A percentile compares a stretch with the other conserved stretches of the same genome.
Conservation (phyloP, 2,113 vertebrate species). For the Prunella fulvescens region DNA sequence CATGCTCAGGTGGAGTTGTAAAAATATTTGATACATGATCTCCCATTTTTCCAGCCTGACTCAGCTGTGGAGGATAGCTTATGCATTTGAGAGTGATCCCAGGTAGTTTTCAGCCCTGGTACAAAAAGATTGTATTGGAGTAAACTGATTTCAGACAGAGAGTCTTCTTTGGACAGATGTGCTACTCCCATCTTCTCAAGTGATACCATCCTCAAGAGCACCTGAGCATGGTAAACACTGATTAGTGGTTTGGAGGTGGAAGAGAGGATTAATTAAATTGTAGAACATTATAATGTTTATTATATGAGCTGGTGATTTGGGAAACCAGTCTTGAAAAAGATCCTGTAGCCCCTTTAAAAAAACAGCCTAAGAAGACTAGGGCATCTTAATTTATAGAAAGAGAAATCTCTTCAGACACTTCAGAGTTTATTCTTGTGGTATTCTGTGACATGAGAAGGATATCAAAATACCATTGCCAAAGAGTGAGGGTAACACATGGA, state of each 20-base stretch:
- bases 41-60: neutral
- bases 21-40: neutral
- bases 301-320: neutral
- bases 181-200: neutral
- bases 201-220: neutral
- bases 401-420: neutral
- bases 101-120: neutral
- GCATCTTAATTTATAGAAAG: neutral
- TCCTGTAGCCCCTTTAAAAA: neutral
- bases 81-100: neutral
- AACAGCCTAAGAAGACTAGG: neutral
- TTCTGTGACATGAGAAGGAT: neutral
- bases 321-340: neutral
- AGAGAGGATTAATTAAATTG: neutral
- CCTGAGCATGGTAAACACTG: neutral
- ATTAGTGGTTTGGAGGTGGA: neutral
- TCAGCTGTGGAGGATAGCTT: neutral
- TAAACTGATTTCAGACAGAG: neutral
- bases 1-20: neutral
- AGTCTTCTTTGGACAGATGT: neutral
- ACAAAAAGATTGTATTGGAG: neutral
- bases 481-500: neutral
- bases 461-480: neutral
- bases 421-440: neutral
- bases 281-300: neutral